A percentile compares a stretch with the other conserved stretches of the same genome.
Conservation (phyloP, 2,888 invertebrate genomes). For the Drosophila affinis region DNA sequence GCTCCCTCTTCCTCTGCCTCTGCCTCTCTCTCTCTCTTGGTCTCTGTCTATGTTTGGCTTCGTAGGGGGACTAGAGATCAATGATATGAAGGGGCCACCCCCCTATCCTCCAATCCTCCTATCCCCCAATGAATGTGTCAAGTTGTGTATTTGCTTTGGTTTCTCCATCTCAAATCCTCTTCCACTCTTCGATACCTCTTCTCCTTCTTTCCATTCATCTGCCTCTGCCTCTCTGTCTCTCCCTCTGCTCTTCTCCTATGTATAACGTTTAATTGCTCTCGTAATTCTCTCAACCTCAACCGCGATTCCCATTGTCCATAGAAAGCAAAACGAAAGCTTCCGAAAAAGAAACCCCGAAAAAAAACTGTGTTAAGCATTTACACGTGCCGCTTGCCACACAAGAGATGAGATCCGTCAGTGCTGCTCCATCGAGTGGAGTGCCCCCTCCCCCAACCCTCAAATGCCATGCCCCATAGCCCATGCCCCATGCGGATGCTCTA, state of each 20-base stretch:
- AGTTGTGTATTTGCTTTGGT: neutral
- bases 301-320: slow-evolving; percentile 59
- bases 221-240: neutral
- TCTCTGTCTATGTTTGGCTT: slow-evolving; percentile 1
- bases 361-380: slow-evolving; percentile 78
- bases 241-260: neutral
- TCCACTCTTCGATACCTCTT: neutral
- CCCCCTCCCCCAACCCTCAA: neutral
- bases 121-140: neutral
- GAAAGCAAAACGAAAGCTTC: slow-evolving; percentile 70
- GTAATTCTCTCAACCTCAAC: slow-evolving; percentile 63
- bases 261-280: slow-evolving; percentile 63
- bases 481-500: slow-evolving; percentile 24
- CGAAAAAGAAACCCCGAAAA: slow-evolving; percentile 39
- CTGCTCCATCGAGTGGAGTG: neutral
- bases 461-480: neutral
- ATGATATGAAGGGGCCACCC: neutral
- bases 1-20: slow-evolving; percentile 1
- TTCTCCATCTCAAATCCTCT: slow-evolving; percentile 7
- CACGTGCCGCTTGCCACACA: slow-evolving; percentile 69
- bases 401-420: slow-evolving; percentile 8
- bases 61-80: neutral
- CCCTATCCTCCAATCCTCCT: too few relatives aligned
- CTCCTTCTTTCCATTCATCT: neutral
- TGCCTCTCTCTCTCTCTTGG: neutral